Conservation (phyloP, 2,113 vertebrate species). For the Rhizomys pruinosus region DNA sequence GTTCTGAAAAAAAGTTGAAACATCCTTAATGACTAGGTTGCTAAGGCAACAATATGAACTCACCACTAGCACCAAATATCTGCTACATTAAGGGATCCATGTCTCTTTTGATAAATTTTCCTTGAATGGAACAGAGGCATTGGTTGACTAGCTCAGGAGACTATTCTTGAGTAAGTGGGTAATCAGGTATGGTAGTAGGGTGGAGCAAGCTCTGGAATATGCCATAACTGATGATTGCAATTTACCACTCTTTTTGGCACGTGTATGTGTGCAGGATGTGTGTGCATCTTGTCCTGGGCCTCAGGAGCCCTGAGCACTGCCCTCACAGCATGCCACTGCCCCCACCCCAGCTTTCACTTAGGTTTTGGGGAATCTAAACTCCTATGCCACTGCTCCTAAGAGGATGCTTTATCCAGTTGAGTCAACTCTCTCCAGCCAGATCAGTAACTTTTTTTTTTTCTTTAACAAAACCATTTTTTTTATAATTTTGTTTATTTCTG, state of each 20-base stretch:
- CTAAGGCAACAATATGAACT: slow-evolving; percentile 82
- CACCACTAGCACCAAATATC: slow-evolving; percentile 72
- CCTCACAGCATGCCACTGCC: not conserved
- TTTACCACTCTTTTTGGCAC: too few relatives aligned
- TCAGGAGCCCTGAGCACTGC: not conserved
- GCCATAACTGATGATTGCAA: not conserved
- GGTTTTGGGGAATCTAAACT: not conserved
- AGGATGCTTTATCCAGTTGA: too few relatives aligned
- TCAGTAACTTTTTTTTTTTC: too few relatives aligned
- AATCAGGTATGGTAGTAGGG: slow-evolving; percentile 63
- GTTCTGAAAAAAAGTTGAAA: slow-evolving; percentile 86
- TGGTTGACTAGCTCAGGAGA: slow-evolving; percentile 37
- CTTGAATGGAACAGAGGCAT: slow-evolving; percentile 70
- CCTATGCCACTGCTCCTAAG: rapidly evolving
- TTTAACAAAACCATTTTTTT: too few relatives aligned
- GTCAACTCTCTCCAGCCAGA: too few relatives aligned
- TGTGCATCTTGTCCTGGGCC: too few relatives aligned
- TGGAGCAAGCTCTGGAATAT: not conserved
- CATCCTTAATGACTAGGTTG: slow-evolving; percentile 86
- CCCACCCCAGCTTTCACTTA: not conserved
- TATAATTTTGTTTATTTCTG: too few relatives aligned
- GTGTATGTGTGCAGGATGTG: not conserved
- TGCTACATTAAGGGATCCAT: slow-evolving; percentile 68
- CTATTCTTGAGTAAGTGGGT: slow-evolving; percentile 50
- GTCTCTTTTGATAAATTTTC: slow-evolving; percentile 71